Base-by-base conservation (phyloP, 2,113 vertebrate genomes). In the Menidia beryllina region DNA sequence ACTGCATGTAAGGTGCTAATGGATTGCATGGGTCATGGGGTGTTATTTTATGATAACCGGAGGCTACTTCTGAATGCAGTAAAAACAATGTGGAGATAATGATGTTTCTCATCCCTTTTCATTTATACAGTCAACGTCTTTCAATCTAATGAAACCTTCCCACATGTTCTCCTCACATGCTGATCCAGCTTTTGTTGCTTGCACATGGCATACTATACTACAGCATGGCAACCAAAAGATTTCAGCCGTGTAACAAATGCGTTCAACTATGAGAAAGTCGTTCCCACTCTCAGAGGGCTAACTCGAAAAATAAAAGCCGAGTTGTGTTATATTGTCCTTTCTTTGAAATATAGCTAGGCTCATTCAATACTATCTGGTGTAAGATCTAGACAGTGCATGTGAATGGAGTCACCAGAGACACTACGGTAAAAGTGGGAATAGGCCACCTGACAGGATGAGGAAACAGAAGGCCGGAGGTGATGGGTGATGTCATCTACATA, bases 381-480 rank as follows among this genome's bases (percentile, higher is more conserved):
- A 24, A 43, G 68, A 88, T 84, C 81, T 73, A 56, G 20, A 50
- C 48, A 45, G 49, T 30, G 19, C 49, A 34, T 69, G 43, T 59
- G 62, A 85, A 79, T 19, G 59, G 73, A 75, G 81, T 82, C 85
- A 85, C 69, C 50, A 60, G 75, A 79, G 82, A 85, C 57, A 15
- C 39, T 65, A 27, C 26, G 24, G 76, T 71, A 69, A 75, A 84
- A 75, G 48, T 26, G 38, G 74, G 65, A 48, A 26, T 30, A 50
- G 49, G 81, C 82, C 79, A 76, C 69, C 75, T 78, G 83, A 86
- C 83, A 72, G 88, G 89, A 92, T 84, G 55, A 86, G 92, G 92
- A 93, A 90, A 84, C 91, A 93, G 92, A 93, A 86, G 87, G 86
- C 74, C 38, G 66, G 77, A 61, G 82, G 66, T 88, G 90, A 93